phyloP scores from a whole-genome alignment of 2,113 vertebrate genomes.

The Rhombomys opimus region DNA sequence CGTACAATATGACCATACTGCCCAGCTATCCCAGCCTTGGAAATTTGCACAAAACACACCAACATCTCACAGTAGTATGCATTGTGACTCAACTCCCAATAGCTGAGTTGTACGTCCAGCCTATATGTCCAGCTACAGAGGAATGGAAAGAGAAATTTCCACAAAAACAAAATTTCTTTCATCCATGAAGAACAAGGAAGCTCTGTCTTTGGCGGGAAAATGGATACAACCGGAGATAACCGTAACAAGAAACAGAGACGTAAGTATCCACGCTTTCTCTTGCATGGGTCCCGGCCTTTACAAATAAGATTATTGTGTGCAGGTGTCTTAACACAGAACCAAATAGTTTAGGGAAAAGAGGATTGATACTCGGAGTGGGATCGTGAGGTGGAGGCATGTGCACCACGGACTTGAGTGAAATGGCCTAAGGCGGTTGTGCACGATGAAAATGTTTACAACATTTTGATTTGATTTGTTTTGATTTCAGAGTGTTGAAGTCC shows the following conservation, averaged over 20 bases:
- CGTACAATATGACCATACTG: background rate
- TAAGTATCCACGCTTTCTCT: background rate
- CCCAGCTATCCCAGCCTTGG: too few species aligned
- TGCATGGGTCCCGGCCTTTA: background rate
- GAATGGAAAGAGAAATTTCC: too few species aligned
- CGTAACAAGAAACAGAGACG: background rate
- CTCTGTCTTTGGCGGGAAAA: too few species aligned
- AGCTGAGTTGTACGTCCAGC: too few species aligned
- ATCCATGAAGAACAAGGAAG: too few species aligned
- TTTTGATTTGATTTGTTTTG: background rate
- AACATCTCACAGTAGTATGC: background rate
- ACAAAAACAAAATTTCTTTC: too few species aligned
- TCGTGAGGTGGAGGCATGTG: background rate
- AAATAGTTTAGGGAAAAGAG: background rate
- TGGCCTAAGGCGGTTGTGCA: background rate
- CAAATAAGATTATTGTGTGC: background rate
- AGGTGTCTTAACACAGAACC: background rate
- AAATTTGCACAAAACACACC: background rate
- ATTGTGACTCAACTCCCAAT: background rate
- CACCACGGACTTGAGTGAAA: background rate
- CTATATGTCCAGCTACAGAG: too few species aligned
- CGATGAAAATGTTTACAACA: background rate
- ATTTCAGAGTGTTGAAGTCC: background rate
- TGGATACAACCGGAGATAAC: background rate
- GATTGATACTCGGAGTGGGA: background rate